Base-by-base conservation (phyloP, 2,888 invertebrate genomes). In the Bombylius major region DNA sequence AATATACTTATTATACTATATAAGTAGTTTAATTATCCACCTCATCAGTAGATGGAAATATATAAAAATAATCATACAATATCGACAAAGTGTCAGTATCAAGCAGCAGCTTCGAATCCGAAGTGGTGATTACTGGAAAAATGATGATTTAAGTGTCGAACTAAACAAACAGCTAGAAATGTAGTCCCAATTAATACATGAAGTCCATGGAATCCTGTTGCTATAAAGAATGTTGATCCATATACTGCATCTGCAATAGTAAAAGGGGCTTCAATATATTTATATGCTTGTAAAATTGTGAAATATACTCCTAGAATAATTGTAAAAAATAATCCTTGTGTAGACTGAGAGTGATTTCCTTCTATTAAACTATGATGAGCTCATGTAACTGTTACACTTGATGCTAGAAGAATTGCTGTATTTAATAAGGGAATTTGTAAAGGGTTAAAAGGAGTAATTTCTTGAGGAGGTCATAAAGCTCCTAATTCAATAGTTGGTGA, bases 141-240 rank as follows among this genome's bases (percentile, higher is more conserved):
- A 62, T 81, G 79, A 51, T 72, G 69, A 57, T 67, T 70, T 62
- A 69, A 63, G 55, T 76, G 69, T 32, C 81, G 81, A 32, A 77
- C 58, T 64, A 79, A 67, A 67, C 78, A 78, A 54, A 78, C 65
- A 63, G 70, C 55, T 65, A 83, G 64, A 64, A 83, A 82, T 32
- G 75, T 69, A 33, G 78, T 77, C 61, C 81, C 82, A 69, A 82
- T 79, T 64, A 86, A 74, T 49, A 86, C 85, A 77, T 86, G 86
- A 54, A 86, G 14, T 5, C 86, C 86, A 68, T 87, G 86, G 44
- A 88, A 87, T 71, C 86, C 86, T 58, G 86, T 87, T 55, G 83
- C 79, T 68, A 86, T 77, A 78, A 81, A 87, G 75, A 86, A 87
- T 50, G 79, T 78, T 52, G 83, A 79, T 0, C 86, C 85, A 72